Conservation (phyloP, 2,888 invertebrate genomes). For the Meta bourneti region DNA sequence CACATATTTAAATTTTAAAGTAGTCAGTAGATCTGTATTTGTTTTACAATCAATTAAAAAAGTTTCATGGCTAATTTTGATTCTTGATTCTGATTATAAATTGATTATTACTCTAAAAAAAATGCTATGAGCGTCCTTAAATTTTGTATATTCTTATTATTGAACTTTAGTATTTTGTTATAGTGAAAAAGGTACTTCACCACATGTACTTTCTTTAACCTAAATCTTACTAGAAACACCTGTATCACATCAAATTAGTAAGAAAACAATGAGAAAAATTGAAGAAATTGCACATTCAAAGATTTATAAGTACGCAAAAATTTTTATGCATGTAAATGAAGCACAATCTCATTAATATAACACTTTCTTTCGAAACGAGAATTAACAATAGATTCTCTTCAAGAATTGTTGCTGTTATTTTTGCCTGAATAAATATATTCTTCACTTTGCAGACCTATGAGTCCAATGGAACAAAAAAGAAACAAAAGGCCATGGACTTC, state of each 20-base stretch:
- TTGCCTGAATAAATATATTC: not conserved
- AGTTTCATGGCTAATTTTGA: no score
- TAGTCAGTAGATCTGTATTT: no score
- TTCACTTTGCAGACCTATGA: slow-evolving; percentile 36
- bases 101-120: not conserved
- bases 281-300: not conserved
- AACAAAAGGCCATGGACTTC: not conserved
- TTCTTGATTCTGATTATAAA: not conserved
- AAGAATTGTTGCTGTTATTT: not conserved
- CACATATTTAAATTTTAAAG: no score
- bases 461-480: slow-evolving; percentile 48
- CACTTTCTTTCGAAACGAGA: not conserved
- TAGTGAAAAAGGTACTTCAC: not conserved
- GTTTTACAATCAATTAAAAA: no score
- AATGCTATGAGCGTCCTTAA: not conserved
- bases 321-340: not conserved
- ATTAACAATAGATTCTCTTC: not conserved
- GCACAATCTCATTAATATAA: not conserved
- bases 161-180: not conserved
- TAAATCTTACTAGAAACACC: not conserved
- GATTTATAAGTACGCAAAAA: not conserved
- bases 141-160: not conserved
- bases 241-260: not conserved
- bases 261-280: not conserved
- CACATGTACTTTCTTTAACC: not conserved